phyloP scores from a whole-genome alignment of 2,888 invertebrate genomes.

The Villa cingulata region DNA sequence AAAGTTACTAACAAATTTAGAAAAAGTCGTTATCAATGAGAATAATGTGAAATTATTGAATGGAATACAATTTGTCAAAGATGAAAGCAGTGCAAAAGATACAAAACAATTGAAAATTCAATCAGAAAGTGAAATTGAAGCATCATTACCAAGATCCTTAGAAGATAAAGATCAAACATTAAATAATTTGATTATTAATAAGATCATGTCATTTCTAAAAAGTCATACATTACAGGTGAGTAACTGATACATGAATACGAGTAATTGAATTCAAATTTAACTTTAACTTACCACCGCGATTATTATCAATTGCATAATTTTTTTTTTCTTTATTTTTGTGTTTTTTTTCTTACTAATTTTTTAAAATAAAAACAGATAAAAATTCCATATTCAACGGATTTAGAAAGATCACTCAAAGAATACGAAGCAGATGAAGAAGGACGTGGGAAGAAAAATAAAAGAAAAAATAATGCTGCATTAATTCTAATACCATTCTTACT shows the following conservation, averaged over 20 bases:
- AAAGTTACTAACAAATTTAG: slow-evolving; percentile 63
- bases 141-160: slow-evolving; percentile 56
- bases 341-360: neutral
- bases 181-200: slow-evolving; percentile 61
- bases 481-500: slow-evolving; percentile 66
- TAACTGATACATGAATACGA: neutral
- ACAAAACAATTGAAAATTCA: slow-evolving; percentile 20
- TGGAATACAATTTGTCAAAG: slow-evolving; percentile 60
- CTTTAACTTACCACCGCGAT: no score
- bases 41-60: slow-evolving; percentile 53
- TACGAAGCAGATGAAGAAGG: slow-evolving; percentile 10
- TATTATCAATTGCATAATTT: no score
- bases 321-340: neutral
- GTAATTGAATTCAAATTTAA: no score
- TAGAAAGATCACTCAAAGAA: slow-evolving; percentile 45
- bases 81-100: slow-evolving; percentile 35
- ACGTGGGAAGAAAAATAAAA: slow-evolving; percentile 19
- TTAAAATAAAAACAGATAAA: slow-evolving; percentile 48
- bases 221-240: slow-evolving; percentile 64
- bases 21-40: slow-evolving; percentile 50
- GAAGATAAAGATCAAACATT: slow-evolving; percentile 58
- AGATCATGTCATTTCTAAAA: slow-evolving; percentile 58
- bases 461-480: slow-evolving; percentile 42
- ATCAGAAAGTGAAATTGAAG: slow-evolving; percentile 52
- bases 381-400: slow-evolving; percentile 53